These are phyloP conservation scores for Escarpia spicata DNA, from an alignment of 2,888 invertebrate genomes.

Conservation along the genomic window DNA sequence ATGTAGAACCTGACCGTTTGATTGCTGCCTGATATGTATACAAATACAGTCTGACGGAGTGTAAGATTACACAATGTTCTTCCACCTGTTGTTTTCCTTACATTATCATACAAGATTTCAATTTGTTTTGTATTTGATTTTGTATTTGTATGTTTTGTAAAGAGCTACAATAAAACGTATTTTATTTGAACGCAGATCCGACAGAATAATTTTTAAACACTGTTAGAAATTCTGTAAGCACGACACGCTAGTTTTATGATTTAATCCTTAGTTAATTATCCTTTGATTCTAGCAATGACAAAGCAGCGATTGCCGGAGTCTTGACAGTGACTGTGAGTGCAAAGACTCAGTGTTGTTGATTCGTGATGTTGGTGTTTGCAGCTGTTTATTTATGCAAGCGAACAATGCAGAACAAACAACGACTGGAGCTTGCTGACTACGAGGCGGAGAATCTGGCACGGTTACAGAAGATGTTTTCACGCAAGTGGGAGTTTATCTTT, in stretches of 20 bases:
- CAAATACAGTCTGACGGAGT: neutral
- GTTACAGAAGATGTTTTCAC: slow-evolving; percentile 97
- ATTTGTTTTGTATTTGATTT: too few relatives aligned
- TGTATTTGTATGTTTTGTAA: too few relatives aligned
- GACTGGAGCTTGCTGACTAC: slow-evolving; percentile 97
- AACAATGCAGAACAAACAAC: slow-evolving; percentile 99
- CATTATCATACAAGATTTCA: too few relatives aligned
- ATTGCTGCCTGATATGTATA: neutral
- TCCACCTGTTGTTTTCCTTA: too few relatives aligned
- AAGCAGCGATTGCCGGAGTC: too few relatives aligned
- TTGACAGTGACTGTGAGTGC: neutral
- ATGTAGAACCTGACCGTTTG: neutral
- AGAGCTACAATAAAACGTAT: too few relatives aligned
- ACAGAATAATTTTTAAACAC: neutral
- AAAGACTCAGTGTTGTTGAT: slow-evolving; percentile 64
- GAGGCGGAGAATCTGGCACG: slow-evolving; percentile 97
- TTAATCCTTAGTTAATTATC: neutral
- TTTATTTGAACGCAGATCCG: too few relatives aligned
- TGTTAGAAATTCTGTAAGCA: neutral
- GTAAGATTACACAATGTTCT: too few relatives aligned
- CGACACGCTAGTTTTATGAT: neutral
- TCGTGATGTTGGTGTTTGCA: slow-evolving; percentile 63
- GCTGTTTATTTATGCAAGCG: slow-evolving; percentile 98
- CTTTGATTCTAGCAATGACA: too few relatives aligned
- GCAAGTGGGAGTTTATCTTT: slow-evolving; percentile 99